Evolutionary conservation across 2,113 vertebrate species (phyloP).

Genomic region (Tenebrosternarchus preto): DNA sequence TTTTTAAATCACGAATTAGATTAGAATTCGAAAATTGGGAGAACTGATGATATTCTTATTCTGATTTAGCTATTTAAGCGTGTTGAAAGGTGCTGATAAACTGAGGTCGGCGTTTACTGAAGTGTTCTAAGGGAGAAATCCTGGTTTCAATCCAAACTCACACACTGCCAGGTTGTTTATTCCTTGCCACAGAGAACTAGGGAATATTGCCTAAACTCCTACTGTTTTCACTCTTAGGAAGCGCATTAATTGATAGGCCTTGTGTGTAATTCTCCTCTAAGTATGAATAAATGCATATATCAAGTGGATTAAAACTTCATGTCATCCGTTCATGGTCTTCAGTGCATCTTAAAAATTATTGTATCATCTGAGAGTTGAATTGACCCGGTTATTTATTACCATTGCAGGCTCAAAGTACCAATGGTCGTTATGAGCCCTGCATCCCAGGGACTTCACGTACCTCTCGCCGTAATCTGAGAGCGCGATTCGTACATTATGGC

Average conservation of each 20-base stretch:
- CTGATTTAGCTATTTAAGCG: not conserved
- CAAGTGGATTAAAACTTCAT: slow-evolving; percentile 2
- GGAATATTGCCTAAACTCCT: not conserved
- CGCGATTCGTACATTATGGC: slow-evolving; percentile 45
- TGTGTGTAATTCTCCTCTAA: not conserved
- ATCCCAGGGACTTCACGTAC: slow-evolving; percentile 44
- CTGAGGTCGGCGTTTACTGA: not conserved
- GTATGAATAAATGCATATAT: slow-evolving; percentile 1
- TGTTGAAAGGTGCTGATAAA: not conserved
- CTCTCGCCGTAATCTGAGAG: slow-evolving; percentile 43
- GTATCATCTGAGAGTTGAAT: slow-evolving; percentile 40
- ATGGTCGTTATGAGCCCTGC: slow-evolving; percentile 41
- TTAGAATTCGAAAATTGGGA: not conserved
- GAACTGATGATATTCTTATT: too few species aligned
- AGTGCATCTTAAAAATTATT: slow-evolving; percentile 14
- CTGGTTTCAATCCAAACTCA: too few species aligned
- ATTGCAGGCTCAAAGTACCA: slow-evolving; percentile 38
- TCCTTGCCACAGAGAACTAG: not conserved
- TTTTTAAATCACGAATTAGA: too few species aligned
- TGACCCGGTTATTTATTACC: slow-evolving; percentile 43
- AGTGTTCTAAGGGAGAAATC: not conserved
- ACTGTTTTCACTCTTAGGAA: not conserved
- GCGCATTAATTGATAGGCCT: not conserved
- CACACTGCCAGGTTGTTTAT: too few species aligned
- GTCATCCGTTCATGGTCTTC: not conserved